Conservation (phyloP, 2,797 vertebrate species). For the Fratercula arctica region DNA sequence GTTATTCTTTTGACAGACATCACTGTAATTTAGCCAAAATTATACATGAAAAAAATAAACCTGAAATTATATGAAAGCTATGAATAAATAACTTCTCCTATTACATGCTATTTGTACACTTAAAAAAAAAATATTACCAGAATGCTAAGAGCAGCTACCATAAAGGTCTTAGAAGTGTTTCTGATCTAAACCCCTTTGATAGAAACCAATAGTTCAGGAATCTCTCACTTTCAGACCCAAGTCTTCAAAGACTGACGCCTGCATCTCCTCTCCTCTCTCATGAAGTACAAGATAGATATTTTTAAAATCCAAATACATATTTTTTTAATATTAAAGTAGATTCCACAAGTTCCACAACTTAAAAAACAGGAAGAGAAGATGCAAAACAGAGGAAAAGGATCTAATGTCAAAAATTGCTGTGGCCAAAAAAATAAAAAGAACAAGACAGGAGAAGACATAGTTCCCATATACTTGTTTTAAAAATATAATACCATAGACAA, state of each 20-base stretch:
- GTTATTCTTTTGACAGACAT: slow-evolving; percentile 36
- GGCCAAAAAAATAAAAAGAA: neutral
- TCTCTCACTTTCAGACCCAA: neutral
- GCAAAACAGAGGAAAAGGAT: neutral
- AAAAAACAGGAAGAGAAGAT: neutral
- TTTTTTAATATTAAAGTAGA: neutral
- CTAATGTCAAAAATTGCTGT: neutral
- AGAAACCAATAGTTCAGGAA: neutral
- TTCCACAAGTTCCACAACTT: neutral
- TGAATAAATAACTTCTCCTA: neutral
- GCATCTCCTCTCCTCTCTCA: neutral
- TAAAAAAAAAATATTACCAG: neutral
- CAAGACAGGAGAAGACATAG: neutral
- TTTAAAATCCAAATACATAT: neutral
- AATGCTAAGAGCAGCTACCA: neutral
- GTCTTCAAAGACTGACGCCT: neutral
- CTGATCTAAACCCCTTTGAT: neutral
- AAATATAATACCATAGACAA: neutral
- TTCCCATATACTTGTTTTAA: neutral
- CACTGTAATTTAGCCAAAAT: neutral
- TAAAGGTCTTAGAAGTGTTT: neutral
- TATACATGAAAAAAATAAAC: neutral
- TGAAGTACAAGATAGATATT: neutral
- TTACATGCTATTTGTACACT: neutral
- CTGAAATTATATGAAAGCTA: neutral